These are phyloP conservation scores for Macrostomum lignano DNA, from an alignment of 1,140 invertebrate species.

Conservation along the genomic window DNA sequence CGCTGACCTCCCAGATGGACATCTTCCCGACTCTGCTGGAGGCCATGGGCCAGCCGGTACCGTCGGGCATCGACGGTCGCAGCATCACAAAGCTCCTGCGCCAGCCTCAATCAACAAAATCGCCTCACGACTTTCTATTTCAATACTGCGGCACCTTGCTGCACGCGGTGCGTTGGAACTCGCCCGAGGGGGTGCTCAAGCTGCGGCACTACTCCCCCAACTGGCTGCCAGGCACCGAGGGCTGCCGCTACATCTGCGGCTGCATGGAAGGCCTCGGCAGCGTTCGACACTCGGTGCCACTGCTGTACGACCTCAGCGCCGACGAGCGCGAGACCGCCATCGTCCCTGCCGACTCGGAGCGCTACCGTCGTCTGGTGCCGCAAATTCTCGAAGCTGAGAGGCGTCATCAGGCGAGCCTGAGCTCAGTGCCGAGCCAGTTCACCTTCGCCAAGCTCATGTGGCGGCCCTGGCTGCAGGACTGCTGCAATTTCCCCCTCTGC, in stretches of 20 bases:
- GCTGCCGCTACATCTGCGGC: constrained; percentile 7
- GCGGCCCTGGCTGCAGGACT: too few relatives aligned
- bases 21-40: constrained; percentile 22
- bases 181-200: background rate
- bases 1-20: constrained; percentile 25
- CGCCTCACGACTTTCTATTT: constrained; percentile 15
- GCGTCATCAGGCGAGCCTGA: too few relatives aligned
- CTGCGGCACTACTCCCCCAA: constrained; percentile 3
- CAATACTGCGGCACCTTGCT: constrained; percentile 18
- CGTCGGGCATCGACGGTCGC: constrained; percentile 15
- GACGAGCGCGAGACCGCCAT: constrained; percentile 42
- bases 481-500: too few relatives aligned
- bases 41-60: constrained; percentile 9
- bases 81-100: constrained; percentile 13
- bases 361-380: too few relatives aligned
- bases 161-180: constrained; percentile 11
- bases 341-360: too few relatives aligned
- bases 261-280: constrained; percentile 1
- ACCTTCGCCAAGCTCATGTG: too few relatives aligned
- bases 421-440: background rate
- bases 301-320: constrained; percentile 31
- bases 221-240: constrained; percentile 5
- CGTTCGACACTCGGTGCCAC: constrained; percentile 1
- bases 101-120: constrained; percentile 8
- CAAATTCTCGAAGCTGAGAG: too few relatives aligned